Conservation (phyloP, 2,888 invertebrate species). For the Argynnis bischoffii region DNA sequence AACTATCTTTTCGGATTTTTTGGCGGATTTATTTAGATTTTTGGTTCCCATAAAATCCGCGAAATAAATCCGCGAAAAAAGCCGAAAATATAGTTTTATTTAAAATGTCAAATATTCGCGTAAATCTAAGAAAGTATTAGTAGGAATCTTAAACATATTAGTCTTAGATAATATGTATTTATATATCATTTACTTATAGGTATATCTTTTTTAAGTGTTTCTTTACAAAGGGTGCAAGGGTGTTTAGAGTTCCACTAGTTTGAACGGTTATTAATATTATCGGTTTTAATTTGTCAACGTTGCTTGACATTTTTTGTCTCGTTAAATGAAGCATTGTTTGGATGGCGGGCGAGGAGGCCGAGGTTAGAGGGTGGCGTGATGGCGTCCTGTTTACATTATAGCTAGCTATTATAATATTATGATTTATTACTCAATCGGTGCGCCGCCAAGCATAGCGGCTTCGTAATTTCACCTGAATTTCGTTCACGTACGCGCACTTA, state of each 20-base stretch:
- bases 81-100: no score
- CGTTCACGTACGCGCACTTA: constrained; percentile 61
- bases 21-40: no score
- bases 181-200: no score
- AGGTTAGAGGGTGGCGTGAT: constrained; percentile 46
- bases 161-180: no score
- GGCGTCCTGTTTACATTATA: constrained; percentile 70
- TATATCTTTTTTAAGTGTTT: no score
- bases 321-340: constrained; percentile 51
- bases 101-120: no score
- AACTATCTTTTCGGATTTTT: no score
- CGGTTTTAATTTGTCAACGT: constrained; percentile 45
- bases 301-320: constrained; percentile 54
- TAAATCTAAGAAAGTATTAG: no score
- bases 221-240: no score
- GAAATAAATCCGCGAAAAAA: no score
- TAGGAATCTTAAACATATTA: no score
- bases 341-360: constrained; percentile 45
- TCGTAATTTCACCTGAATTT: constrained; percentile 69
- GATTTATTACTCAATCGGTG: constrained; percentile 79
- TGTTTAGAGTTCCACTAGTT: not conserved
- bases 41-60: no score
- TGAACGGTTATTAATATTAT: constrained; percentile 33
- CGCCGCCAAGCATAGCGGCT: constrained; percentile 52
- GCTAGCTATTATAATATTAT: constrained; percentile 76